These are phyloP conservation scores for Bolinopsis microptera DNA, from an alignment of 37 sponge, comb jelly and placozoan genomes.

Conservation along the genomic window DNA sequence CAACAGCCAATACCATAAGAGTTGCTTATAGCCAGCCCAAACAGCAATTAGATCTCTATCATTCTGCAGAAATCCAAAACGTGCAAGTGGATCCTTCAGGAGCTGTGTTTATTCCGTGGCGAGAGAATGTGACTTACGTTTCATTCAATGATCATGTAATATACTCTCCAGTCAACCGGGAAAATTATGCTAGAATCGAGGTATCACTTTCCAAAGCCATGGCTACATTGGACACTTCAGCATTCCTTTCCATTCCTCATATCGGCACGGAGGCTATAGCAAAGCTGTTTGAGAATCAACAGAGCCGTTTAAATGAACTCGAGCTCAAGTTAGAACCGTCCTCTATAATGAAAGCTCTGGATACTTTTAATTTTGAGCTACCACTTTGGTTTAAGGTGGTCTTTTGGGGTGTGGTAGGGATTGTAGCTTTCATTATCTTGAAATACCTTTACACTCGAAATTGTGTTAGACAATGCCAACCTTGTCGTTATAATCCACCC, in stretches of 20 bases:
- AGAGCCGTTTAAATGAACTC: background rate
- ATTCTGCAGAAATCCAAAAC: background rate
- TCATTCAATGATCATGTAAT: background rate
- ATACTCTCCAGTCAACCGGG: background rate
- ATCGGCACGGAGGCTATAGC: background rate
- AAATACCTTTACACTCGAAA: no score
- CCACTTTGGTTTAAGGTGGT: no score
- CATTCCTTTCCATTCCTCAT: background rate
- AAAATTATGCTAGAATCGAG: background rate
- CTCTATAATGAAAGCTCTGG: no score
- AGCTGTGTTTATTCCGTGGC: background rate
- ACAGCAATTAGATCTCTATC: background rate
- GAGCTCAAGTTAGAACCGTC: no score
- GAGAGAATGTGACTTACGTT: background rate
- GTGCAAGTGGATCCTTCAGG: background rate
- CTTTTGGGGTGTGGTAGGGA: no score
- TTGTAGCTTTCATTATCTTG: no score
- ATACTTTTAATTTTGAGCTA: no score
- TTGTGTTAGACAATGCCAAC: no score
- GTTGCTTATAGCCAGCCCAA: background rate
- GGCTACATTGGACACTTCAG: background rate
- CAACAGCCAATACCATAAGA: background rate
- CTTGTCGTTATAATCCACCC: no score
- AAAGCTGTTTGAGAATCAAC: background rate
- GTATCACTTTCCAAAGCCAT: background rate